These are phyloP conservation scores for Pantherophis alleghaniensis DNA, from an alignment of 2,797 vertebrate species.

Conservation along the genomic window DNA sequence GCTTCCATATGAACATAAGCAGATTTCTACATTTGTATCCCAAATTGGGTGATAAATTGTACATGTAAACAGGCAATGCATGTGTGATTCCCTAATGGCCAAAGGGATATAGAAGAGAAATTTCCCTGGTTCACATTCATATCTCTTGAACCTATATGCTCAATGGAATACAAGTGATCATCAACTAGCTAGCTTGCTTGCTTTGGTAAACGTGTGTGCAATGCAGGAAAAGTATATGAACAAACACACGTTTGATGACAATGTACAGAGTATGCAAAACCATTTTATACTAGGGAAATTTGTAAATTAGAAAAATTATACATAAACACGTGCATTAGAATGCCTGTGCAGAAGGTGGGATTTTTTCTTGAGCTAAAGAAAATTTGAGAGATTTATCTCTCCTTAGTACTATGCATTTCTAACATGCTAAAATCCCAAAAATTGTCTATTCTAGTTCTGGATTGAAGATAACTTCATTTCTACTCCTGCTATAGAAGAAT, in stretches of 20 bases:
- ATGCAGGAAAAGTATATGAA: not conserved
- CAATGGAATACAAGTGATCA: not conserved
- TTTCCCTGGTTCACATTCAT: not conserved
- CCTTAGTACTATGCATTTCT: not conserved
- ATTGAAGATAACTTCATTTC: not conserved
- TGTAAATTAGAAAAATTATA: not conserved
- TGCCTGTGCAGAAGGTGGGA: not conserved
- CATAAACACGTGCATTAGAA: not conserved
- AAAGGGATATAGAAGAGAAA: not conserved
- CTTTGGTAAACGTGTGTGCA: not conserved
- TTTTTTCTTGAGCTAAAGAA: not conserved
- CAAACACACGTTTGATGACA: not conserved
- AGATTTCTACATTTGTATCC: not conserved
- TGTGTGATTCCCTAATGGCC: not conserved
- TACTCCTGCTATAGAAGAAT: not conserved
- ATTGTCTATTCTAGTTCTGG: not conserved
- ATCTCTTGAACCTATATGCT: not conserved
- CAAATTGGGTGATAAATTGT: not conserved
- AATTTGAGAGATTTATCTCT: not conserved
- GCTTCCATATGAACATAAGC: not conserved
- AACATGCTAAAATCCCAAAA: not conserved
- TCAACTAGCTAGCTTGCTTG: not conserved
- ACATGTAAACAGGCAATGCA: not conserved
- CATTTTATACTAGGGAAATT: not conserved
- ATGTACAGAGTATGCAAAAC: not conserved